A percentile compares a stretch with the other conserved stretches of the same genome.
These are phyloP conservation scores for Tineola bisselliella DNA, from an alignment of 2,888 invertebrate genomes.

Conservation along the genomic window DNA sequence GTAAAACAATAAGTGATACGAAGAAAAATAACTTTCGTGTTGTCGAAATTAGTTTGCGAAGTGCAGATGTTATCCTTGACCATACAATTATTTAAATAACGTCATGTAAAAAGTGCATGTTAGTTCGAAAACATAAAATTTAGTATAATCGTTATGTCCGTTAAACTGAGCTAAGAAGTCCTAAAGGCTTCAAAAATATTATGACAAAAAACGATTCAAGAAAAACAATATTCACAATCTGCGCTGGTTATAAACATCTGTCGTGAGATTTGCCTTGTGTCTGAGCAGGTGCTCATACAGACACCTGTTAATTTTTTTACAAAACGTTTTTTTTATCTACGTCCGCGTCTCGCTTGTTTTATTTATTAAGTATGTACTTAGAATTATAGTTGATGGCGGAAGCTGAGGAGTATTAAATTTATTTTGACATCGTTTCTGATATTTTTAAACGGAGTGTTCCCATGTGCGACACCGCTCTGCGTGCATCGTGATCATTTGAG, in stretches of 20 bases:
- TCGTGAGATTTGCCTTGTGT: conserved; percentile 22
- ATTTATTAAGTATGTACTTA: background rate
- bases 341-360: conserved; percentile 3
- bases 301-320: conserved; percentile 54
- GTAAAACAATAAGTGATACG: too few relatives aligned
- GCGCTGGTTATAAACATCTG: conserved; percentile 30
- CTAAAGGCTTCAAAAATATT: background rate
- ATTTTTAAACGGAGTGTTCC: background rate
- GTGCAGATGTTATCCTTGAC: too few relatives aligned
- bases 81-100: too few relatives aligned
- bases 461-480: background rate
- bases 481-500: too few relatives aligned
- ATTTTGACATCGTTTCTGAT: background rate
- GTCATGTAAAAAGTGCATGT: too few relatives aligned
- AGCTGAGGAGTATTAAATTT: background rate
- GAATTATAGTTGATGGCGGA: background rate
- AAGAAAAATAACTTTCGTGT: too few relatives aligned
- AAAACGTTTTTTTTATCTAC: background rate
- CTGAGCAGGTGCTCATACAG: conserved; percentile 37
- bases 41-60: too few relatives aligned
- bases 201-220: conserved; percentile 5
- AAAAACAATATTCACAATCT: conserved; percentile 13
- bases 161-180: background rate
- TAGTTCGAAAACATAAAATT: background rate
- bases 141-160: background rate